Base-by-base conservation (phyloP, 2,797 vertebrate genomes). In the Streptopelia turtur region DNA sequence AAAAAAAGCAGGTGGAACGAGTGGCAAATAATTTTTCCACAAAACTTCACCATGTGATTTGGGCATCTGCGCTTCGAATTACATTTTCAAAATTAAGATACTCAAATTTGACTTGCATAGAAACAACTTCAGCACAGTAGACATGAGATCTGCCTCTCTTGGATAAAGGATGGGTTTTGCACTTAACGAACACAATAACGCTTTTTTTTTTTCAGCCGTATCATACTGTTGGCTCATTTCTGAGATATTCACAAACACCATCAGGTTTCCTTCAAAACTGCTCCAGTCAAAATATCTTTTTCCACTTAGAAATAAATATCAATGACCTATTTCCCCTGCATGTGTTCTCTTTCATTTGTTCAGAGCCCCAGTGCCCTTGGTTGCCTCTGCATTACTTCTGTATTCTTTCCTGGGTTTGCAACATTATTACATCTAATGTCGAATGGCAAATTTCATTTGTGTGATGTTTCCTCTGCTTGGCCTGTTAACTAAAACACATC, bases 391-490 rank as follows among this genome's bases (percentile, higher is more conserved):
- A 5, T 84, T 50, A 30, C 59, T 69, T 52, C 43, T 70, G 27
- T 49, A 35, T 68, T 43, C 45, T 81, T 59, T 64, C 45, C 47
- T 33, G 33, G 23, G n/a, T 60, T 64, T 83, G 80, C 41, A 81
- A 43, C n/a, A 50, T 50, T 37, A 7, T 76, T 52, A 39, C 33
- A 33, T 45, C 75, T 78, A 39, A 88, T 1, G 31, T 39, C 22
- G 37, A 87, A 53, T 1, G 33, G 49, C 45, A 75, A 50, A 82
- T 57, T 52, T 75, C 37, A 47, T 72, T 82, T 47, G 37, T 0
- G 0, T 22, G 31, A 39, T 0, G 0, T 68, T 88, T 77, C n/a
- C n/a, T 83, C 64, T 30, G 9, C 68, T 83, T 72, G 53, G 24
- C 7, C 59, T 43, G 30, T n/a, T 85, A 89, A 69, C 25, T 56